Evolutionary conservation across 2,797 vertebrate genomes (phyloP), one percentile per base, ranked within the genome.

Genomic region (Sebastes trivittatus): DNA sequence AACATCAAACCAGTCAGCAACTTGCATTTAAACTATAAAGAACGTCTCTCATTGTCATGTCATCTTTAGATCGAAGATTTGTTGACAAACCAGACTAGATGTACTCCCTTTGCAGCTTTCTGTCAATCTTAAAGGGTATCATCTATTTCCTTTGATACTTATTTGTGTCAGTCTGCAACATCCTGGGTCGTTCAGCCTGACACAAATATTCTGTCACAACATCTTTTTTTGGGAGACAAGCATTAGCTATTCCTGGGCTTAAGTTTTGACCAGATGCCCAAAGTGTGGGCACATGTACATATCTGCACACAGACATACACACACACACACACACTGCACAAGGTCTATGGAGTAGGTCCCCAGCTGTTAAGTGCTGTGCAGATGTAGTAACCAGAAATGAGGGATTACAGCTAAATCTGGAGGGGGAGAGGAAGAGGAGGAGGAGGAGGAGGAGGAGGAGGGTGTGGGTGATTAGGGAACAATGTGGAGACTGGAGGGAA

Each of bases 301-400:
- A 67, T 90, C 73, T 84, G 66, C 34, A 67, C 67, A 46, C 63
- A 58, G 23, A 70, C 54, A 23, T 46, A 23, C 52, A 55, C 72
- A 69, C 65, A 70, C 70, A 60, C 64, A 54, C 32, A 60, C 34
- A 58, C 58, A 71, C 42, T 11, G 25, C 38, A 72, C 36, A 20
- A 22, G 78, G 88, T 83, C 84, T 84, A 63, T 74, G 77, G 58
- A 70, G 82, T 84, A 13, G 80, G 75, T 86, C 86, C 72, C 90
- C 94, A 95, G 95, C 92, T 95, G 94, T 93, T 93, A 86, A 92
- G 83, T 75, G 83, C 78, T 87, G 81, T 85, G 79, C 92, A 93
- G 94, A 95, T 94, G 93, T 82, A 84, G 86, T 64, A 60, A 88
- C 82, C 89, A 93, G 87, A 90, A 93, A 94, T 90, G 88, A 90